Base-by-base conservation (phyloP, 1,140 invertebrate species). In the Gonatopus flavifemur region DNA sequence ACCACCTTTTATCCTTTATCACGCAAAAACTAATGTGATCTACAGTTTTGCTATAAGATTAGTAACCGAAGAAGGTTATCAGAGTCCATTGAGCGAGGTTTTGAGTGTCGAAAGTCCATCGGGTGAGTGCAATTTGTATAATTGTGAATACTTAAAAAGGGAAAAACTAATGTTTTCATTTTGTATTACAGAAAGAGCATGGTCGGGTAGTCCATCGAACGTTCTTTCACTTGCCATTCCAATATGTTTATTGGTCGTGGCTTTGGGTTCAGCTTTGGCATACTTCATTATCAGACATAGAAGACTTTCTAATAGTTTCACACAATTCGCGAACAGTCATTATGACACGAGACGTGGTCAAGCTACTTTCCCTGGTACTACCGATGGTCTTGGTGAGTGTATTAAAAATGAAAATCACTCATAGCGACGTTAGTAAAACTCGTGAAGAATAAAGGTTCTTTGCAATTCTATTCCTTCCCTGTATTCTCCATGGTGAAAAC, bases 281-380 rank as follows among this genome's bases (percentile, higher is more conserved):
- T 83, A 89, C 56, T 83, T 88, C 53, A 77, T 86, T 24, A 64
- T 91, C 20, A 80, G 89, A 47, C 87, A 93, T 72, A 81, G 86
- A 47, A 82, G 89, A 44, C 76, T 93, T 18, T 85, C 90, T 58
- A 83, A 86, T 47, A 88, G 84, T 53, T 93, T 93, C 76, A 82
- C 87, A 3, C 83, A 88, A 28, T 93, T 93, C 75, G 88, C 88
- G 10, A 91, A 89, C 67, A 90, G 88, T 64, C 90, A 93, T 69
- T 94, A 94, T 67, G 88, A 92, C 77, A 88, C 88, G 16, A 82
- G 90, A 58, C 87, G 90, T 30, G 91, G 88, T 37, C 87, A 91
- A 57, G 90, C 92, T 9, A 93, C 89, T 38, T 91, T 96, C 68
- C 72, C 73, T 4, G 78, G 80, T 13, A 86, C 83, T 25, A 84